These are phyloP conservation scores for Esox masquinongy DNA, from an alignment of 2,797 vertebrate genomes.

Conservation along the genomic window DNA sequence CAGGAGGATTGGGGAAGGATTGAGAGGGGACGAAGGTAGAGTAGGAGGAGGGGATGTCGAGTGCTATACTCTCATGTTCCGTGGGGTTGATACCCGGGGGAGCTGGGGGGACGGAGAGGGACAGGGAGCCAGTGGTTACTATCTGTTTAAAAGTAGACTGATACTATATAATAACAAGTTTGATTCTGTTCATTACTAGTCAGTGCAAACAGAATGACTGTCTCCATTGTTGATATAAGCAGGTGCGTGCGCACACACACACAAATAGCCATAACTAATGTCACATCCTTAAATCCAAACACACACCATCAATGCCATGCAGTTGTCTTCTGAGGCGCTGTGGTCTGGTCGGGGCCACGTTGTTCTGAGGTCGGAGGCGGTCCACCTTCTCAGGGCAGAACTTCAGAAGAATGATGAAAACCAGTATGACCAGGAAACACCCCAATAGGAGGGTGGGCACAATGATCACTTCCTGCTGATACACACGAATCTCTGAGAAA, in stretches of 20 bases:
- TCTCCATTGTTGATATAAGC: not conserved
- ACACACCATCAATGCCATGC: slow-evolving; percentile 76
- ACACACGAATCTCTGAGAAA: slow-evolving; percentile 69
- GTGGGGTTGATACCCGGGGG: slow-evolving; percentile 73
- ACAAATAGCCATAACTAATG: not conserved
- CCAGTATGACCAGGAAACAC: slow-evolving; percentile 78
- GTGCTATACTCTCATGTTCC: slow-evolving; percentile 78
- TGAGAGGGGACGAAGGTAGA: slow-evolving; percentile 64
- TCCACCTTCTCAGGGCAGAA: slow-evolving; percentile 77
- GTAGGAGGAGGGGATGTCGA: slow-evolving; percentile 69
- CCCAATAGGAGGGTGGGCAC: slow-evolving; percentile 84
- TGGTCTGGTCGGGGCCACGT: not conserved
- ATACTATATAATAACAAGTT: not conserved
- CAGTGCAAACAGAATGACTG: not conserved
- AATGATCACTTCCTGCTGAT: slow-evolving; percentile 87
- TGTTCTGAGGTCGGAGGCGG: slow-evolving; percentile 44
- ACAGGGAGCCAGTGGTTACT: not conserved
- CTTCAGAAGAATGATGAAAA: slow-evolving; percentile 80
- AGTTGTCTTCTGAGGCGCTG: slow-evolving; percentile 59
- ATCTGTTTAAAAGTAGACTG: not conserved
- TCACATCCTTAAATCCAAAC: not conserved
- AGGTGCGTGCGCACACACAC: not conserved
- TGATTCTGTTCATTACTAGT: slow-evolving; percentile 1
- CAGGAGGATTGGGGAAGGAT: slow-evolving; percentile 31
- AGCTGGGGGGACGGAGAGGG: slow-evolving; percentile 53